Base-by-base conservation (phyloP, 1,140 invertebrate species). In the Drosophila obscura region DNA sequence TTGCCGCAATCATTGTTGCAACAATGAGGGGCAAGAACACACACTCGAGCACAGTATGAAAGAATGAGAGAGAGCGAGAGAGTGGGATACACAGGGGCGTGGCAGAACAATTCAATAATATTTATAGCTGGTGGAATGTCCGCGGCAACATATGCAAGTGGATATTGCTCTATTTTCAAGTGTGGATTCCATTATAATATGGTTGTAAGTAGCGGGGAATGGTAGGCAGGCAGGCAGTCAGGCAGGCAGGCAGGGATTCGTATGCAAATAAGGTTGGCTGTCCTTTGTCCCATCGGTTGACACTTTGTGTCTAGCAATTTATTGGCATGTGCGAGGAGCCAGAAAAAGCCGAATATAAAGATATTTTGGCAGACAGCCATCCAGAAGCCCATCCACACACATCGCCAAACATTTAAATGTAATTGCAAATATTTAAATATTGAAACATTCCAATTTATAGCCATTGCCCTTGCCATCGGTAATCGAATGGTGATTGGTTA, bases 131-230 rank as follows among this genome's bases (percentile, higher is more conserved):
- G 75, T 60, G 69, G 79, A 87, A 75, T 76, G 78, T 82, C 75
- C 83, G 59, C 82, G 78, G 78, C 82, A 81, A 87, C 82, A 87
- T 88, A 87, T 87, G 83, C 82, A 87, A 87, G 83, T 87, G 83
- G 83, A 67, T 85, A 85, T 82, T 76, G 78, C 82, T 87, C 82
- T 88, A 87, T 87, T 87, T 84, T 85, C 82, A 75, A 85, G 82
- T 87, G 82, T 39, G 58, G 68, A 62, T 75, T 77, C 63, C 73
- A 77, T 77, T 77, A 77, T 77, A 69, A 77, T 76, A 77, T 69
- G 58, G 64, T 77, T 63, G 73, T 68, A 77, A 77, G 57, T 75
- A 75, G 55, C 64, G 55, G 41, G 31, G 31, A 35, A 35, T 35
- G 31, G 59, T 60, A 51, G 55, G 28, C 59, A 19, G 19, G 19